Conservation (phyloP, 1,140 invertebrate species). For the Papilio aristodemus region DNA sequence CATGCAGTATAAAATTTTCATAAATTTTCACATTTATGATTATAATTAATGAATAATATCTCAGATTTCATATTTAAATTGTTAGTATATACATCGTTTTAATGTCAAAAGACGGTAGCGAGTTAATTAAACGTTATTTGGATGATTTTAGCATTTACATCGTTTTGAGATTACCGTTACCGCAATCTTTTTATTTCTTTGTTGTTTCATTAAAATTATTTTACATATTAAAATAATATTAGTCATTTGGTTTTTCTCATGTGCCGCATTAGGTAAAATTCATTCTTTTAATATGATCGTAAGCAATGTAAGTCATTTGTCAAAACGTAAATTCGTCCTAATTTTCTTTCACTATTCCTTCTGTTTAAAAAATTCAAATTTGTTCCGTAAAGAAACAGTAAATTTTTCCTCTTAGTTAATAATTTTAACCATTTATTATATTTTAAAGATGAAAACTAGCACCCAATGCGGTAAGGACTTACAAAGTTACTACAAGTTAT, state of each 20-base stretch:
- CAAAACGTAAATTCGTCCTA: no score
- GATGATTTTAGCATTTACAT: slow-evolving; percentile 29
- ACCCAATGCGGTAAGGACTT: slow-evolving; percentile 41
- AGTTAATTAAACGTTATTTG: slow-evolving; percentile 30
- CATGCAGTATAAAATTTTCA: background rate
- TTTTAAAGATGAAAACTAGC: slow-evolving; percentile 9
- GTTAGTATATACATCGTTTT: background rate
- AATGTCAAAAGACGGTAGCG: slow-evolving; percentile 29
- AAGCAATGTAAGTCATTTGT: no score
- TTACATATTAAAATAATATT: background rate
- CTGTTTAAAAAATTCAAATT: no score
- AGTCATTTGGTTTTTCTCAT: background rate
- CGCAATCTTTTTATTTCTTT: slow-evolving; percentile 23
- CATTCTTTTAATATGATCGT: no score
- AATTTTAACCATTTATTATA: no score
- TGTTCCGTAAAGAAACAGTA: no score
- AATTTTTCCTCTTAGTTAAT: no score
- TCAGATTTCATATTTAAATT: slow-evolving; percentile 15
- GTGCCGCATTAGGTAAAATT: no score
- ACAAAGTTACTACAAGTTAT: slow-evolving; percentile 43
- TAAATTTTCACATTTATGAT: slow-evolving; percentile 3
- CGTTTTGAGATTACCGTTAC: slow-evolving; percentile 30
- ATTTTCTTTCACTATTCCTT: no score
- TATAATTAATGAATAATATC: background rate
- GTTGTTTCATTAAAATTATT: slow-evolving; percentile 5